Percentiles rank a stretch among this genome's conserved stretches.
These are phyloP conservation scores for Ptilorrhoa leucosticta DNA, from an alignment of 2,113 vertebrate species.

Conservation along the genomic window DNA sequence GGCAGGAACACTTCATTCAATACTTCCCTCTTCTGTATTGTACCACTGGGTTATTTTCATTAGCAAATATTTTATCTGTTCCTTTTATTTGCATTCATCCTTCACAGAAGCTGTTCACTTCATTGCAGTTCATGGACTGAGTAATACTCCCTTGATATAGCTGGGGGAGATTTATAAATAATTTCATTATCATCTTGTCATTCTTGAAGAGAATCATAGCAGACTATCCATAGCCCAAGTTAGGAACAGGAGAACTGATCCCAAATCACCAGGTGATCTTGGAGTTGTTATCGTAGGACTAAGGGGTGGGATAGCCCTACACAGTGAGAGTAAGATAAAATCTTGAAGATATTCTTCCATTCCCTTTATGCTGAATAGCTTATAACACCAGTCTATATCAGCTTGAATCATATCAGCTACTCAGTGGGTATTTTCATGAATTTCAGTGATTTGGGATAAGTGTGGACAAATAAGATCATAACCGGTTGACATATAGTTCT, in stretches of 20 bases:
- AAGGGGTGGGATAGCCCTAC: not conserved
- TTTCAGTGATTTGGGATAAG: not conserved
- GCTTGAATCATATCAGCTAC: not conserved
- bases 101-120: not conserved
- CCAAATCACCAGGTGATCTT: not conserved
- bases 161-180: not conserved
- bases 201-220: not conserved
- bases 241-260: not conserved
- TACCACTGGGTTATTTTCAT: not conserved
- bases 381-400: not conserved
- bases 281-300: rapidly evolving
- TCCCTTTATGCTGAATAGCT: not conserved
- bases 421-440: not conserved
- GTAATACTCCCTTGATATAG: not conserved
- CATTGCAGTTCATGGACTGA: not conserved
- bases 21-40: not conserved
- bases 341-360: not conserved
- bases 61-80: not conserved
- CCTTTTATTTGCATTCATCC: not conserved
- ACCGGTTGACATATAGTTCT: not conserved
- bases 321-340: not conserved
- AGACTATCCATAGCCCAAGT: not conserved
- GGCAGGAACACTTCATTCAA: not conserved
- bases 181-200: not conserved
- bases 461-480: not conserved